Evolutionary conservation across 2,113 vertebrate genomes (phyloP), one percentile per base, ranked within the genome.

Genomic region (Dipodomys spectabilis): DNA sequence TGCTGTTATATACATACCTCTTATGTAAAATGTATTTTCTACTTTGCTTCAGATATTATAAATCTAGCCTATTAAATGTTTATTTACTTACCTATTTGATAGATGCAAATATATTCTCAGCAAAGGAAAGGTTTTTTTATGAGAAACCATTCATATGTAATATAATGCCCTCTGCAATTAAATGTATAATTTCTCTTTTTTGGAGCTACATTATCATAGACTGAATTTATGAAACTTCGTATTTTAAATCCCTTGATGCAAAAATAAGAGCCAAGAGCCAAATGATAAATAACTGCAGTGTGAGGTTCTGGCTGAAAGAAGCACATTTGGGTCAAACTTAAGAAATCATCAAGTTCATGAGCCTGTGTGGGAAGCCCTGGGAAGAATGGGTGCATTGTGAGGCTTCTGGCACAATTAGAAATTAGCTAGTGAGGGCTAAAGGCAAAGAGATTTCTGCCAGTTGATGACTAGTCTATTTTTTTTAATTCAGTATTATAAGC

Each of bases 401-500:
- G 90, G 78, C n/a, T 45, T 75, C 44, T 92, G 92, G 72, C 85
- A 77, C 74, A 53, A 53, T 90, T 84, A 30, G 57, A 82, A 90
- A 73, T 65, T 35, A 75, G 90, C 88, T 84, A 64, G 44, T 88
- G 72, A 71, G 86, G 80, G 81, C 82, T 82, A 78, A 88, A 67
- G 82, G 73, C 88, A 95, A 53, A 74, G 85, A 78, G 68, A 93
- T 78, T 87, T 84, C 20, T 87, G 91, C 45, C 90, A 94, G 72
- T 83, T 95, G 67, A 81, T 72, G 68, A 77, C 64, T 92, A 64
- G 39, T 44, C 93, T 95, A 57, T 82, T 96, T 95, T 94, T 49
- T 49, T 49, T 49, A 83, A 94, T 83, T 86, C 93, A 90, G 91
- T 88, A 95, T 94, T 92, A 53, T 89, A 93, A 94, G 78, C 57